These are phyloP conservation scores for Hippopotamus amphibius DNA, from an alignment of 2,113 vertebrate species.

Conservation along the genomic window DNA sequence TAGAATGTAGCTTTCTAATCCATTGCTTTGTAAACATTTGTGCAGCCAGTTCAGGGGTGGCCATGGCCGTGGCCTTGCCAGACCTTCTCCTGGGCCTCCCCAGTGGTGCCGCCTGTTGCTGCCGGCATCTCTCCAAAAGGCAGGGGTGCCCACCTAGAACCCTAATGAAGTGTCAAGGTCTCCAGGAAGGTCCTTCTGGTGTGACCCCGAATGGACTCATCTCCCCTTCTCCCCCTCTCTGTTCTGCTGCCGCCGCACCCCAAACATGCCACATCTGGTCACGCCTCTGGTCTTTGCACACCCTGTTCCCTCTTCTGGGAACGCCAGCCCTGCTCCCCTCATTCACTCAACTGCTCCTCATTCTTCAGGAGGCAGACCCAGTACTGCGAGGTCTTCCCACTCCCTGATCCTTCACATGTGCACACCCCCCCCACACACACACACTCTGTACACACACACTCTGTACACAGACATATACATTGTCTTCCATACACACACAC, in stretches of 20 bases:
- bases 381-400: not conserved
- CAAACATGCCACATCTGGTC: not conserved
- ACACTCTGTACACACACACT: not conserved
- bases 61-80: not conserved
- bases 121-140: not conserved
- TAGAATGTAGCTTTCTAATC: not conserved
- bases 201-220: not conserved
- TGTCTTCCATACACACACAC: not conserved
- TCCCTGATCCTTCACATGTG: not conserved
- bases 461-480: not conserved
- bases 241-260: not conserved
- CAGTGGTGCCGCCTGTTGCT: no score
- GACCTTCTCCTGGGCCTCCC: not conserved
- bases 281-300: not conserved
- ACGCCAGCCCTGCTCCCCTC: not conserved
- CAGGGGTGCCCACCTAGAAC: not conserved
- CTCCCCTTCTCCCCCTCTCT: not conserved
- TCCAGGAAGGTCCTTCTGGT: not conserved
- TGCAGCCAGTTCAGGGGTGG: not conserved
- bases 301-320: not conserved
- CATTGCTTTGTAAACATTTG: not conserved
- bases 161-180: not conserved
- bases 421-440: not conserved
- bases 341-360: not conserved
- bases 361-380: not conserved